Evolutionary conservation across 2,113 vertebrate genomes (phyloP), one percentile per base, ranked within the genome.

Genomic region (Poecile atricapillus): DNA sequence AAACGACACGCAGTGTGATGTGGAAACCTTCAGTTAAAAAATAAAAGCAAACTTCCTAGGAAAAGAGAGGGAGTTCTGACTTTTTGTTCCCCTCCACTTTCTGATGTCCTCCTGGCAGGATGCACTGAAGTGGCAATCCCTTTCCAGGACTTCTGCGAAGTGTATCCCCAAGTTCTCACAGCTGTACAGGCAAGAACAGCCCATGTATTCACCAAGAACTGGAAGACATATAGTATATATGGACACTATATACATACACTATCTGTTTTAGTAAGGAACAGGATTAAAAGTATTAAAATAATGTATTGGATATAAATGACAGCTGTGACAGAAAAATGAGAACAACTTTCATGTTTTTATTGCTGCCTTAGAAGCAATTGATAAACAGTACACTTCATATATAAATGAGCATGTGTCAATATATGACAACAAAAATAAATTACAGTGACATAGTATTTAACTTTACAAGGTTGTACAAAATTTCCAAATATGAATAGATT

Each of bases 381-480:
- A 97, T 97, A 97, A 97, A 97, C 97, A 97, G 90, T 96, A 97
- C 97, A 97, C 96, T 97, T 97, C 91, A 97, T 97, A 97, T 97
- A 97, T 97, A 97, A 97, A 97, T 97, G 97, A 97, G 89, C 96
- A 97, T 87, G 93, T 97, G 96, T 97, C 96, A 97, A 90, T 96
- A 96, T 92, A 97, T 97, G 94, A 96, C 96, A 97, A 97, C 94
- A 96, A 97, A 97, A 97, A 97, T 97, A 97, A 97, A 93, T 97
- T 97, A 97, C 97, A 96, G 91, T 97, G 94, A 97, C 94, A 95
- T 92, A 97, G 86, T 97, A 97, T 97, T 97, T 96, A 96, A 96
- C 93, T 97, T 94, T 97, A 97, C 97, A 97, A 97, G 95, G 79
- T 97, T 95, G 87, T 97, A 97, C 97, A 97, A 97, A 97, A 97